Conservation (phyloP, 1,140 invertebrate species). For the Meloidogyne exigua region DNA sequence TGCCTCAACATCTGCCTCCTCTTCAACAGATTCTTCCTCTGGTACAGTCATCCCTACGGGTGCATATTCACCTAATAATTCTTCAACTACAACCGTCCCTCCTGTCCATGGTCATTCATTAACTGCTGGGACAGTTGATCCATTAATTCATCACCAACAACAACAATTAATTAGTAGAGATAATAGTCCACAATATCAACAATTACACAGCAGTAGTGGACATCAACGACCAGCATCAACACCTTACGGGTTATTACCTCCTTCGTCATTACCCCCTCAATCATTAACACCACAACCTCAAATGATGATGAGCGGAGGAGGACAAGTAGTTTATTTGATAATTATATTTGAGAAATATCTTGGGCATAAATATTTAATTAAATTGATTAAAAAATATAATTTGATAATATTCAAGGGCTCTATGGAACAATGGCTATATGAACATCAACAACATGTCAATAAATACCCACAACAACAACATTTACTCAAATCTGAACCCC, state of each 20-base stretch:
- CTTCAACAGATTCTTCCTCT: slow-evolving; percentile 1
- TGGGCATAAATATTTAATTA: too few species aligned
- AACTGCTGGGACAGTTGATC: slow-evolving; percentile 22
- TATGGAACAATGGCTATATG: slow-evolving; percentile 21
- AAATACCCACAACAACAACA: slow-evolving; percentile 23
- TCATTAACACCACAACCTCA: slow-evolving; percentile 49
- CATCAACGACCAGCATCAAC: slow-evolving; percentile 49
- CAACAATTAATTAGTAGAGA: slow-evolving; percentile 7
- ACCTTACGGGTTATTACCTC: slow-evolving; percentile 43
- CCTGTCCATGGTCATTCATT: neutral
- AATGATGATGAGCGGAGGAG: slow-evolving; percentile 22
- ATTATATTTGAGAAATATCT: neutral
- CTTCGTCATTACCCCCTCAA: slow-evolving; percentile 39
- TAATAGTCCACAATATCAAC: slow-evolving; percentile 12
- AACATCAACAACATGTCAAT: slow-evolving; percentile 24
- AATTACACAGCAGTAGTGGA: slow-evolving; percentile 12
- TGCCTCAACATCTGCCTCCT: slow-evolving; percentile 26
- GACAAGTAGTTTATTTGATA: neutral
- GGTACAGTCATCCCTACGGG: neutral
- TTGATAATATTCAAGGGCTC: neutral
- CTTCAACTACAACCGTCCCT: slow-evolving; percentile 8
- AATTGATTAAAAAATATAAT: too few species aligned
- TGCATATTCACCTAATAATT: slow-evolving; percentile 25
- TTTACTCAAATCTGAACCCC: slow-evolving; percentile 6
- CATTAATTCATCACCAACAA: slow-evolving; percentile 16